Evolutionary conservation across 2,888 invertebrate genomes (phyloP), one percentile per base, ranked within the genome.

Genomic region (Pollenia amentaria): DNA sequence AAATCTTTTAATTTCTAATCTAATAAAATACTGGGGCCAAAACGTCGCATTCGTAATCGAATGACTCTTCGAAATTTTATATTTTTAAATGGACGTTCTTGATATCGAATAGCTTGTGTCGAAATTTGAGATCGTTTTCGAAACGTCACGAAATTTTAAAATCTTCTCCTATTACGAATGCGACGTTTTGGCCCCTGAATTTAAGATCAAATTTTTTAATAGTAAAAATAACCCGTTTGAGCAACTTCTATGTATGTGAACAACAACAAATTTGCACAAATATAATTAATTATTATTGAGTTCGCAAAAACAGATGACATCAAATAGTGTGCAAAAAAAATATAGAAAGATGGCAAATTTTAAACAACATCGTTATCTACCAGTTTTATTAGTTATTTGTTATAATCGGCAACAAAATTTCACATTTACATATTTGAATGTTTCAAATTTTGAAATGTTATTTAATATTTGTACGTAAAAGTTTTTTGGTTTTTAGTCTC

Each of bases 381-480:
- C 21, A 21, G 53, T 21, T 11, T 55, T 55, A 21, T 16, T 18
- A 9, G 16, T 4, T 16, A 18, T 55, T 21, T 8, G 6, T 21
- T 29, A 29, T 57, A 8, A 57, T 57, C 29, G n/a, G 48, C 12
- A 48, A 67, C 2, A 67, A 29, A 46, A 67, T n/a, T 48, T 51
- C 67, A 38, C 51, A 38, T 51, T 67, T 48, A 1, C 29, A 29
- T 70, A 38, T 21, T 51, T 14, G 42, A 53, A 53, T 53, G 18
- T 53, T 53, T 42, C 2, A 29, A 42, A 40, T 70, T 53, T 72
- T 55, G 42, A 18, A 72, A 53, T 18, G 11, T 72, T 57, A 40
- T 44, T 64, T 64, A 64, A 44, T 16, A 64, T 18, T 64, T 18
- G 11, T 12, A 38, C 29, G 6, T 29, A 29, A 62, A 62, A 18